Conservation (phyloP, 2,888 invertebrate genomes). For the Cosmia pyralina region DNA sequence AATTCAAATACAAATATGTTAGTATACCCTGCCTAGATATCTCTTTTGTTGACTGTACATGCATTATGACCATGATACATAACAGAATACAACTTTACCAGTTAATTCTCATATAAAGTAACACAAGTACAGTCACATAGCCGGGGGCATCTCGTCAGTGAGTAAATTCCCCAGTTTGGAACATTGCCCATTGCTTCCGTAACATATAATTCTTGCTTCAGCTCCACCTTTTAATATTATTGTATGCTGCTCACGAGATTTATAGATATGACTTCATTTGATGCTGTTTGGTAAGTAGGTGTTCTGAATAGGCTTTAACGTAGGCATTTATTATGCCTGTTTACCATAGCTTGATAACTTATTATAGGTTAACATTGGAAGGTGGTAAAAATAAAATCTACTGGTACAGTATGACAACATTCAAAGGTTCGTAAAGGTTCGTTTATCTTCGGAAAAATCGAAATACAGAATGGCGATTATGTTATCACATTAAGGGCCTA, state of each 20-base stretch:
- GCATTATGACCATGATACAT: neutral
- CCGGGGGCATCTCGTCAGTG: conserved; percentile 11
- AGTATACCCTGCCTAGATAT: too few species aligned
- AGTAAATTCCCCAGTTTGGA: conserved; percentile 66
- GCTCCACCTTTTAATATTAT: conserved; percentile 62
- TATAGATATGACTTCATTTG: conserved; percentile 51
- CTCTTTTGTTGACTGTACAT: too few species aligned
- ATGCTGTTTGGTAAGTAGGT: conserved; percentile 11
- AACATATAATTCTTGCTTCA: conserved; percentile 61
- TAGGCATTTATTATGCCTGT: neutral
- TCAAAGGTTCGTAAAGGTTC: too few species aligned
- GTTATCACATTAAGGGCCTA: too few species aligned
- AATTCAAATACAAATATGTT: too few species aligned
- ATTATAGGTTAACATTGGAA: neutral
- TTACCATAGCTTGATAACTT: neutral
- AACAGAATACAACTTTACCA: conserved; percentile 5
- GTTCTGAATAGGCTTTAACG: conserved; percentile 1
- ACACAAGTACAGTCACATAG: conserved; percentile 15
- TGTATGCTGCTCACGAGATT: conserved; percentile 55
- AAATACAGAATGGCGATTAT: too few species aligned
- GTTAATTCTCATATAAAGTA: conserved; percentile 36
- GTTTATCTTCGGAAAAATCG: too few species aligned
- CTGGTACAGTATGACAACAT: too few species aligned
- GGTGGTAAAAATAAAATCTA: too few species aligned
- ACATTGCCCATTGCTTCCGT: conserved; percentile 68